These are phyloP conservation scores for Echinops telfairi DNA, from an alignment of 2,113 vertebrate species.

Conservation along the genomic window DNA sequence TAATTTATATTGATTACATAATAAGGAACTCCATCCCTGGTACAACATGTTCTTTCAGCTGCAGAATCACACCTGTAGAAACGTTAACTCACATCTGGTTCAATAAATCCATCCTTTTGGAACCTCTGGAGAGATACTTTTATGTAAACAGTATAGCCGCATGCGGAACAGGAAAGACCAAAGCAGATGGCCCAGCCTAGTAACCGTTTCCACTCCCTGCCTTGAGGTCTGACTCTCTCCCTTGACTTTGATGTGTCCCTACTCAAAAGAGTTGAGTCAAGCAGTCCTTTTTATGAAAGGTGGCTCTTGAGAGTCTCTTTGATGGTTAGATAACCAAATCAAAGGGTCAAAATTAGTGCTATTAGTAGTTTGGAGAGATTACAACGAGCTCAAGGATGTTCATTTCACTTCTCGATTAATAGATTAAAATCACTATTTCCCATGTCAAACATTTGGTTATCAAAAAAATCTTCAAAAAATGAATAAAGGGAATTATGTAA, in stretches of 20 bases:
- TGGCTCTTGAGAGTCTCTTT: slow-evolving; percentile 11
- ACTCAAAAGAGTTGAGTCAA: background rate
- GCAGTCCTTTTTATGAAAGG: slow-evolving; percentile 25
- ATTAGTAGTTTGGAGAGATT: background rate
- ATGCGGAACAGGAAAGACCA: slow-evolving; percentile 74
- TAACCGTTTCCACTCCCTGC: slow-evolving; percentile 65
- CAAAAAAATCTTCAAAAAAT: slow-evolving; percentile 19
- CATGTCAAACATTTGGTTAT: slow-evolving; percentile 40
- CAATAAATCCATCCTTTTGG: slow-evolving; percentile 83
- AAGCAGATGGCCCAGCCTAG: slow-evolving; percentile 76
- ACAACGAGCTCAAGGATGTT: slow-evolving; percentile 29
- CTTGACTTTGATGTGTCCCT: slow-evolving; percentile 65
- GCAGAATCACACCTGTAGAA: slow-evolving; percentile 81
- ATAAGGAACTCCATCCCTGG: slow-evolving; percentile 78
- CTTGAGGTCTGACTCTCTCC: slow-evolving; percentile 24
- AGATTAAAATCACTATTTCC: slow-evolving; percentile 29
- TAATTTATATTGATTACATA: slow-evolving; percentile 85
- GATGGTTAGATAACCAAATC: background rate
- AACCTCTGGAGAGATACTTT: slow-evolving; percentile 78
- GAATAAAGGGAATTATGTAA: slow-evolving; percentile 30
- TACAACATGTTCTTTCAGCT: slow-evolving; percentile 80
- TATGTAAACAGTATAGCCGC: slow-evolving; percentile 79
- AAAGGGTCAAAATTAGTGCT: background rate
- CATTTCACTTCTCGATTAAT: background rate
- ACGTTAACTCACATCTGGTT: slow-evolving; percentile 80